These are phyloP conservation scores for Anguilla marmorata DNA, from an alignment of 2,797 vertebrate genomes.

Conservation along the genomic window DNA sequence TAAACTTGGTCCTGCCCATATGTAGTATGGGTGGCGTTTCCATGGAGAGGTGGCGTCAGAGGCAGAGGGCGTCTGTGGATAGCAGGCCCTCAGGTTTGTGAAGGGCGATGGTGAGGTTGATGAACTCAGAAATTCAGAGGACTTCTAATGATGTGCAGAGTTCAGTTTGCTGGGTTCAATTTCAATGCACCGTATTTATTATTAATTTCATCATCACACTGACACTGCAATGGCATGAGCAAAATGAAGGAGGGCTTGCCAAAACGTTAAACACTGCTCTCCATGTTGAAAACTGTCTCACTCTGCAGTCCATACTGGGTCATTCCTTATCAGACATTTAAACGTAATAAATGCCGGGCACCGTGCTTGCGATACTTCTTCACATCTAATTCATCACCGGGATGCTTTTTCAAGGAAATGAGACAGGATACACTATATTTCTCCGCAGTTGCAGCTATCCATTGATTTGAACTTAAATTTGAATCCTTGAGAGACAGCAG, in stretches of 20 bases:
- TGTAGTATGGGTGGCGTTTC: neutral
- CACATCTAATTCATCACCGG: neutral
- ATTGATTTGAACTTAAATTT: neutral
- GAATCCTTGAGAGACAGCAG: neutral
- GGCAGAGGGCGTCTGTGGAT: neutral
- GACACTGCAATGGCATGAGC: neutral
- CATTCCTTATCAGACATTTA: neutral
- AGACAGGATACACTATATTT: neutral
- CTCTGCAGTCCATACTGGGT: neutral
- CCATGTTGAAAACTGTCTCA: neutral
- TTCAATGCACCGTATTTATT: neutral
- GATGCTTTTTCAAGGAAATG: neutral
- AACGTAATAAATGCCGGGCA: neutral
- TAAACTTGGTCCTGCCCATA: neutral
- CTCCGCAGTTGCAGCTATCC: neutral
- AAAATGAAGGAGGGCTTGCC: neutral
- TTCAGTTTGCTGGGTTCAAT: neutral
- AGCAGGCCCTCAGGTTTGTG: neutral
- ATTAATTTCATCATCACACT: neutral
- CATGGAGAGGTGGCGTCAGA: neutral
- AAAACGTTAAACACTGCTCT: neutral
- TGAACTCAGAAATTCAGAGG: neutral
- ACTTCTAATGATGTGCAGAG: neutral
- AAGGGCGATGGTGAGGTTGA: neutral
- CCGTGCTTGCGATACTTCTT: neutral